Evolutionary conservation across 2,113 vertebrate genomes (phyloP).

Genomic region (Crocuta crocuta): DNA sequence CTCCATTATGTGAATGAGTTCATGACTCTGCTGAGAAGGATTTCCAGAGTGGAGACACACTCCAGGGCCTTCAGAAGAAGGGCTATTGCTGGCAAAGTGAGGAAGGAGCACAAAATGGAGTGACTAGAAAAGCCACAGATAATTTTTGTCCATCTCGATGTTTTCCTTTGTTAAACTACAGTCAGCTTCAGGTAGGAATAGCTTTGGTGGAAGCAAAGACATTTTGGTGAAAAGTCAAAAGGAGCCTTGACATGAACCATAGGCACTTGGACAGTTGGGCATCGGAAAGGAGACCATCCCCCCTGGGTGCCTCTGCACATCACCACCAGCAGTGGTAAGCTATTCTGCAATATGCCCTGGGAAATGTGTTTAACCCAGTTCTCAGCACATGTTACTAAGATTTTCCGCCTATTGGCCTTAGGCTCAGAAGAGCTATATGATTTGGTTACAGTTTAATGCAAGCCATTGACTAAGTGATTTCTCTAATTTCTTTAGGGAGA

Average conservation of each 20-base stretch:
- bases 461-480: neutral
- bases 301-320: neutral
- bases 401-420: neutral
- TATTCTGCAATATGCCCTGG: neutral
- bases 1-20: neutral
- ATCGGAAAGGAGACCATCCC: neutral
- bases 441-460: neutral
- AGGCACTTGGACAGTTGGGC: neutral
- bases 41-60: neutral
- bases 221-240: neutral
- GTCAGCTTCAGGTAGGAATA: neutral
- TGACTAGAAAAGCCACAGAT: neutral
- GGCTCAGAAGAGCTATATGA: neutral
- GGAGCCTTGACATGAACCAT: neutral
- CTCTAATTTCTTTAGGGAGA: neutral
- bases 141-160: neutral
- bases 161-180: neutral
- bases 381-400: constrained; percentile 45
- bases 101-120: neutral
- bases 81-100: neutral
- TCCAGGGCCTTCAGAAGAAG: neutral
- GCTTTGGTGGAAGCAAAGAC: neutral
- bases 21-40: neutral
- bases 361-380: constrained; percentile 59
- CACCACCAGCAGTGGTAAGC: neutral